A percentile compares a stretch with the other conserved stretches of the same genome.
Conservation (phyloP, 1,140 invertebrate genomes). For the Lethrus apterus region DNA sequence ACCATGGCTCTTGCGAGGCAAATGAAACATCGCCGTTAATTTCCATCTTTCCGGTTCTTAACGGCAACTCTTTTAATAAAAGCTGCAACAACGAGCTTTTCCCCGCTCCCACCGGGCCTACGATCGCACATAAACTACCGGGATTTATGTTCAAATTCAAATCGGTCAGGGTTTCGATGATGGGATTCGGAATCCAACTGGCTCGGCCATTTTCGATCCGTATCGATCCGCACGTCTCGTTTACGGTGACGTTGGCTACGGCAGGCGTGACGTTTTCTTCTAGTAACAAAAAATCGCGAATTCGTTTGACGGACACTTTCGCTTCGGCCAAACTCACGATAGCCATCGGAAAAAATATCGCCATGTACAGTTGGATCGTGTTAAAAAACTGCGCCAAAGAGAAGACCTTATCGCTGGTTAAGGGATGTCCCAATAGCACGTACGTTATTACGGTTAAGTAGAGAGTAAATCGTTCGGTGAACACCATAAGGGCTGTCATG, state of each 20-base stretch:
- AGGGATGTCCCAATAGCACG: slow-evolving; percentile 52
- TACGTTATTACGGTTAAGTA: slow-evolving; percentile 63
- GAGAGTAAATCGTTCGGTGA: slow-evolving; percentile 62
- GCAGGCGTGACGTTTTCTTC: slow-evolving; percentile 24
- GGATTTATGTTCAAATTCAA: slow-evolving; percentile 50
- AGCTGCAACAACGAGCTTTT: slow-evolving; percentile 71
- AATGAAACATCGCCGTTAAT: slow-evolving; percentile 60
- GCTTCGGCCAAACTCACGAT: slow-evolving; percentile 43
- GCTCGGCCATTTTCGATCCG: slow-evolving; percentile 47
- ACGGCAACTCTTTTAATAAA: slow-evolving; percentile 59
- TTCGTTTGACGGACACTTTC: slow-evolving; percentile 54
- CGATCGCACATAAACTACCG: slow-evolving; percentile 60
- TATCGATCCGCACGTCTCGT: slow-evolving; percentile 55
- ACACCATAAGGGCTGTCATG: slow-evolving; percentile 56
- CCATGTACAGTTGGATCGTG: slow-evolving; percentile 61
- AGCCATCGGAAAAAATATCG: slow-evolving; percentile 58
- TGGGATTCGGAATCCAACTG: slow-evolving; percentile 50
- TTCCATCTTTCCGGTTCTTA: slow-evolving; percentile 50
- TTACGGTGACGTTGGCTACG: slow-evolving; percentile 42
- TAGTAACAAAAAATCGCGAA: slow-evolving; percentile 45
- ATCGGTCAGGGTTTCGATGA: slow-evolving; percentile 52
- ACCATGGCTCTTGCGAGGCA: slow-evolving; percentile 67
- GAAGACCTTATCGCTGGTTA: slow-evolving; percentile 64
- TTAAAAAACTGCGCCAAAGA: slow-evolving; percentile 68
- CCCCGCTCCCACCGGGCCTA: slow-evolving; percentile 70